These are phyloP conservation scores for Xanthia icteritia DNA, from an alignment of 2,888 invertebrate genomes.

Conservation along the genomic window DNA sequence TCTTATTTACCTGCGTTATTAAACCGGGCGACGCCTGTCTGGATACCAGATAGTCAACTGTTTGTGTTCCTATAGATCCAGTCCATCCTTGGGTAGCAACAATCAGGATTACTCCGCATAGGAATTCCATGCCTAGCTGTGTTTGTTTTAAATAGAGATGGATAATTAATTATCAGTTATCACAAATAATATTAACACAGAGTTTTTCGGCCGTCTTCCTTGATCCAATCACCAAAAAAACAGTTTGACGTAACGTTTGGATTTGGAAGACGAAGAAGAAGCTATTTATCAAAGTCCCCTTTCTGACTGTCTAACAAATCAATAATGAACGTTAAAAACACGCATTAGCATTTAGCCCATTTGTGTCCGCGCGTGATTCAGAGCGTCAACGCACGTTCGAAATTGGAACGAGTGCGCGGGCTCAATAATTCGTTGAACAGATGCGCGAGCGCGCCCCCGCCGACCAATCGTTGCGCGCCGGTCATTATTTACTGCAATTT, in stretches of 20 bases:
- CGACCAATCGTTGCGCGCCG: conserved; percentile 71
- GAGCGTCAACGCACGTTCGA: conserved; percentile 71
- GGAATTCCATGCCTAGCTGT: background rate
- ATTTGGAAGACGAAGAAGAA: background rate
- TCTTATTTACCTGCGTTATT: background rate
- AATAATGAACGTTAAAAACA: conserved; percentile 55
- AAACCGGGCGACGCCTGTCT: background rate
- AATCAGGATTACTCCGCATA: background rate
- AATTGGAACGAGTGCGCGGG: conserved; percentile 75
- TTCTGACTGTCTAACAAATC: conserved; percentile 33
- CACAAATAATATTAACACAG: background rate
- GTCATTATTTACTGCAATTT: conserved; percentile 76
- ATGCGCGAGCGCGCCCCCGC: conserved; percentile 79
- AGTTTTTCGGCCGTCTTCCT: too few species aligned
- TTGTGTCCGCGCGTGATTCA: conserved; percentile 65
- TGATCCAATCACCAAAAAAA: conserved; percentile 8
- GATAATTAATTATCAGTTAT: background rate
- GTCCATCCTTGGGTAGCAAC: background rate
- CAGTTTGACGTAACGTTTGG: background rate
- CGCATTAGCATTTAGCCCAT: conserved; percentile 62
- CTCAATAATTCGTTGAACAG: conserved; percentile 84
- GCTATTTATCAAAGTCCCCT: conserved; percentile 26
- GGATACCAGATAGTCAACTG: too few species aligned
- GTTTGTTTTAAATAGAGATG: background rate
- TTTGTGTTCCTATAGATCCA: background rate